A percentile compares a stretch with the other conserved stretches of the same genome.
phyloP scores from a whole-genome alignment of 1,140 invertebrate species.

The Mesaphorura yosii region DNA sequence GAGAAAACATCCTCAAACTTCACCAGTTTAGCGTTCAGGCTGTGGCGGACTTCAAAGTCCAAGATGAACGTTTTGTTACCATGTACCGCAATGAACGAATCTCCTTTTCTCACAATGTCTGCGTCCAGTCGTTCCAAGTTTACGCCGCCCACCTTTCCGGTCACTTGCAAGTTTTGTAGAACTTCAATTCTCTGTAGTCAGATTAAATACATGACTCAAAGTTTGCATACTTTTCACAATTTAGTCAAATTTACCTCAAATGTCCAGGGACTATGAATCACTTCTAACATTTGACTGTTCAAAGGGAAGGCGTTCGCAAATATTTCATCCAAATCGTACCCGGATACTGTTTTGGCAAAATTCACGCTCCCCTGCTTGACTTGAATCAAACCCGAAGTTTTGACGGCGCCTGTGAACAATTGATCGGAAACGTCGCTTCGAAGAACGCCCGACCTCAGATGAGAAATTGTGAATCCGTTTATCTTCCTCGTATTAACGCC shows the following conservation, averaged over 20 bases:
- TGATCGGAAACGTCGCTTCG: neutral
- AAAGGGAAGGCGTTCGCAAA: constrained; percentile 6
- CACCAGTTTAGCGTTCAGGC: neutral
- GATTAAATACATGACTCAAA: constrained; percentile 1
- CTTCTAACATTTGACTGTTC: neutral
- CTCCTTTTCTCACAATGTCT: constrained; percentile 12
- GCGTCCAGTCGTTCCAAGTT: constrained; percentile 3
- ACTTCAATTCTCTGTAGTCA: constrained; percentile 10
- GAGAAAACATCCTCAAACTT: constrained; percentile 6
- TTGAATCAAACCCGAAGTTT: neutral
- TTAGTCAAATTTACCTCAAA: constrained; percentile 17
- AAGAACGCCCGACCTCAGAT: constrained; percentile 1
- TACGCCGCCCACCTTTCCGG: constrained; percentile 13
- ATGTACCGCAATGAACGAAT: constrained; percentile 1
- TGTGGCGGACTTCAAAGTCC: neutral
- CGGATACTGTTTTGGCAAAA: neutral
- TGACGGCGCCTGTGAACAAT: constrained; percentile 5
- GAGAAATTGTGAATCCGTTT: constrained; percentile 2
- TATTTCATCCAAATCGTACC: constrained; percentile 1
- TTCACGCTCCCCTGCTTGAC: neutral
- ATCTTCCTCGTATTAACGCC: neutral
- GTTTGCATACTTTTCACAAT: neutral
- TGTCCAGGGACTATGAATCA: constrained; percentile 5
- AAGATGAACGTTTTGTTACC: constrained; percentile 2
- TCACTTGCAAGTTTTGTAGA: constrained; percentile 3